Percentiles rank a stretch among this genome's conserved stretches.
These are phyloP conservation scores for Callosobruchus maculatus DNA, from an alignment of 2,888 invertebrate species.

Conservation along the genomic window DNA sequence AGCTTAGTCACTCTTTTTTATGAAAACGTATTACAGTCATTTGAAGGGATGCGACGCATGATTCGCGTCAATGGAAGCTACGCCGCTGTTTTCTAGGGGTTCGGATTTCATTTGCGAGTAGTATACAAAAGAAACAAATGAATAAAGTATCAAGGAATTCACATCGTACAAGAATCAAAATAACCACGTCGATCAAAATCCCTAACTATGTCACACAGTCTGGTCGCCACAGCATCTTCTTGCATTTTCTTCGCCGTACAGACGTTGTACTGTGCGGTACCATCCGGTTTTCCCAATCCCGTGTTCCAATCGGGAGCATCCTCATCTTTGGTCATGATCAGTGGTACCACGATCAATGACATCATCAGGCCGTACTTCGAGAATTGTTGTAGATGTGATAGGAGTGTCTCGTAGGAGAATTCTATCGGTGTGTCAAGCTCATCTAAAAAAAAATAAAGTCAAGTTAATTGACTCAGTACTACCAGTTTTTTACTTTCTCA, in stretches of 20 bases:
- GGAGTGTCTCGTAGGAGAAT: constrained; percentile 5
- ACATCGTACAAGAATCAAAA: not conserved
- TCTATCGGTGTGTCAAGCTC: not conserved
- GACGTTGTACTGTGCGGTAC: constrained; percentile 8
- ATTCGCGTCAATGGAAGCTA: too few relatives aligned
- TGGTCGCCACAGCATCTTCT: constrained; percentile 5
- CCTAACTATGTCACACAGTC: constrained; percentile 7
- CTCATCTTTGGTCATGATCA: constrained; percentile 8
- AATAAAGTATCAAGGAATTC: too few relatives aligned
- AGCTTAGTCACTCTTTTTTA: too few relatives aligned
- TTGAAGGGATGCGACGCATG: too few relatives aligned
- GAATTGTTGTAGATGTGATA: constrained; percentile 8
- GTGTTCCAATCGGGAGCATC: constrained; percentile 14
- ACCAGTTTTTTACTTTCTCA: too few relatives aligned
- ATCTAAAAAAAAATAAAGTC: not conserved
- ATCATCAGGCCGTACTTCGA: constrained; percentile 15
- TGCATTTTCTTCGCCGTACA: constrained; percentile 9
- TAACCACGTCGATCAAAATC: constrained; percentile 13
- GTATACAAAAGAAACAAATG: not conserved
- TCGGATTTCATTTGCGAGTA: too few relatives aligned
- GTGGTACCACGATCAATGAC: constrained; percentile 10
- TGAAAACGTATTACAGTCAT: too few relatives aligned
- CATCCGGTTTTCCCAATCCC: constrained; percentile 1
- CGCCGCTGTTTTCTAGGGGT: too few relatives aligned
- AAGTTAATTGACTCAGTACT: too few relatives aligned